These are phyloP conservation scores for Brachionus rubens DNA, from an alignment of 1,140 invertebrate genomes.

Conservation along the genomic window DNA sequence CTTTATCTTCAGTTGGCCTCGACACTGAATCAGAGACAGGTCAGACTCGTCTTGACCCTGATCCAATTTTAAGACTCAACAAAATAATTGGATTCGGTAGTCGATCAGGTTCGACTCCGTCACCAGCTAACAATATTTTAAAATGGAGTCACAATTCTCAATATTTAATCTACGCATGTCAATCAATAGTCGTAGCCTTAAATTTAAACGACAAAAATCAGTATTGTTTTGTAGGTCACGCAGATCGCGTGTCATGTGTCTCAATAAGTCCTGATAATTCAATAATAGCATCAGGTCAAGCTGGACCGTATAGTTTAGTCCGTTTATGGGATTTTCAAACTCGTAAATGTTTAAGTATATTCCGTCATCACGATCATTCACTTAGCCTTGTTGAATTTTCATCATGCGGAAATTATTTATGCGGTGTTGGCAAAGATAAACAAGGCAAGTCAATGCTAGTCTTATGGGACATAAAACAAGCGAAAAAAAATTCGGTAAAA, in stretches of 20 bases:
- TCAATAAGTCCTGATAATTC: conserved; percentile 51
- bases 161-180: conserved; percentile 56
- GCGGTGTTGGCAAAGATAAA: conserved; percentile 41
- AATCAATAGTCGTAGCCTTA: conserved; percentile 58
- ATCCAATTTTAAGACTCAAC: conserved; percentile 57
- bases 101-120: conserved; percentile 28
- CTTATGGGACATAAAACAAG: conserved; percentile 56
- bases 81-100: conserved; percentile 59
- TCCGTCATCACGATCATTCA: conserved; percentile 56
- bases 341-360: conserved; percentile 56
- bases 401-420: conserved; percentile 17
- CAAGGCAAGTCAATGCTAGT: conserved; percentile 52
- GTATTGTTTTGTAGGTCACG: conserved; percentile 59
- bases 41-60: conserved; percentile 52
- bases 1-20: not conserved
- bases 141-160: conserved; percentile 55
- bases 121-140: conserved; percentile 48
- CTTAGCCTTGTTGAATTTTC: conserved; percentile 48
- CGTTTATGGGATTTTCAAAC: conserved; percentile 57
- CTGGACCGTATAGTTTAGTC: conserved; percentile 55
- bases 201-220: conserved; percentile 56
- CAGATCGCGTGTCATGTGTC: conserved; percentile 56
- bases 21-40: not conserved
- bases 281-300: conserved; percentile 58
- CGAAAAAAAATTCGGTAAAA: conserved; percentile 51